Percentiles rank a stretch among this genome's conserved stretches.
These are phyloP conservation scores for Oscheius sp. DNA, from an alignment of 2,888 invertebrate genomes.

Conservation along the genomic window DNA sequence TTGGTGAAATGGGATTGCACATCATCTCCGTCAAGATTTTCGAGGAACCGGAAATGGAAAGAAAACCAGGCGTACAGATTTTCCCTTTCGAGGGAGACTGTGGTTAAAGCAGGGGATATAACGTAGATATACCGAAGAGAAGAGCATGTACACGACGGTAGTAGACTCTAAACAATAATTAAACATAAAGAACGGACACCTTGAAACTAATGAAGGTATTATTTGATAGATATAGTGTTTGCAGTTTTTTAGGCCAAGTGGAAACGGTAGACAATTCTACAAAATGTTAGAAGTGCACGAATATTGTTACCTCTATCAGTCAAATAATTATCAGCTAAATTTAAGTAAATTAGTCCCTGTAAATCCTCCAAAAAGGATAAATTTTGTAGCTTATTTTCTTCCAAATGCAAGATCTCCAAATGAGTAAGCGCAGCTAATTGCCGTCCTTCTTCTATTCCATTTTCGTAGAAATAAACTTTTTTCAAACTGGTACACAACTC, in stretches of 20 bases:
- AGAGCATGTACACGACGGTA: conserved; percentile 51
- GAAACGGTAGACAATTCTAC: conserved; percentile 39
- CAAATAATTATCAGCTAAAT: conserved; percentile 40
- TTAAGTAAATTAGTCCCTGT: neutral
- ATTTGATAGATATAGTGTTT: conserved; percentile 57
- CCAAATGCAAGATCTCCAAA: conserved; percentile 57
- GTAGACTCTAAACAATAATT: conserved; percentile 43
- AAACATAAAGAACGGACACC: conserved; percentile 34
- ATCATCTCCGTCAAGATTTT: conserved; percentile 47
- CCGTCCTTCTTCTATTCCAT: conserved; percentile 56
- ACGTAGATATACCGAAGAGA: conserved; percentile 52
- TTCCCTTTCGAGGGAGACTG: conserved; percentile 14
- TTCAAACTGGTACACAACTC: conserved; percentile 60
- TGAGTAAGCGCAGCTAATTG: conserved; percentile 42
- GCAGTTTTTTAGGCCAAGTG: conserved; percentile 62
- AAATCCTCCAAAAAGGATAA: conserved; percentile 29
- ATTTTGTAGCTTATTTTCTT: conserved; percentile 45
- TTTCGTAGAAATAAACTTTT: conserved; percentile 64
- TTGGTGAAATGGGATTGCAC: conserved; percentile 38
- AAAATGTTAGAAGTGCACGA: neutral
- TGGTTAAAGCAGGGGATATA: conserved; percentile 26
- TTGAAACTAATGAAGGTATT: conserved; percentile 53
- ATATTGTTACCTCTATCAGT: conserved; percentile 37
- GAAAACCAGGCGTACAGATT: conserved; percentile 57
- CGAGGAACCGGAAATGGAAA: conserved; percentile 60